Conservation (phyloP, 2,888 invertebrate genomes). For the Polydrusus tereticollis region DNA sequence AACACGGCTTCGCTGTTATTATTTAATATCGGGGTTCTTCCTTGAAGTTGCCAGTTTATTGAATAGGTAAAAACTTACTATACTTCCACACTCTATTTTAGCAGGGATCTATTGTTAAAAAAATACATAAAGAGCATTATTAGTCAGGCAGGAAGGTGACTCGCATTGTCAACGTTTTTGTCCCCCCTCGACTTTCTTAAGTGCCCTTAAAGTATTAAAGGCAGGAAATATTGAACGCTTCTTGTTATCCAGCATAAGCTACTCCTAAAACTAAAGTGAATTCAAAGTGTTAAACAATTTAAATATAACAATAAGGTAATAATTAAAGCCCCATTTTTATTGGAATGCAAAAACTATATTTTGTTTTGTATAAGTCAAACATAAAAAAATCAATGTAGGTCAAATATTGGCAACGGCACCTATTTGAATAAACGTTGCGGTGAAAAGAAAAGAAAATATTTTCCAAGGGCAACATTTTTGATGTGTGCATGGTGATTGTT, state of each 20-base stretch:
- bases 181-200: constrained; percentile 17
- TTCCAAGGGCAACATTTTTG: too few species aligned
- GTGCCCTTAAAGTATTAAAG: constrained; percentile 15
- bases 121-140: constrained; percentile 25
- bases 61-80: background rate
- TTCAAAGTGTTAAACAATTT: background rate
- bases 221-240: constrained; percentile 40
- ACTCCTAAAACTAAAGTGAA: constrained; percentile 11
- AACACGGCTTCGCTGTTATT: background rate
- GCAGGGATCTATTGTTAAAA: constrained; percentile 29
- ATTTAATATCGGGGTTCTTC: background rate
- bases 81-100: constrained; percentile 25
- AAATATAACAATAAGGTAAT: background rate
- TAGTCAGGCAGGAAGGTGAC: constrained; percentile 30
- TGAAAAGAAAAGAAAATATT: too few species aligned
- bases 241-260: constrained; percentile 29
- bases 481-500: too few species aligned
- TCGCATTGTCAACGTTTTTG: constrained; percentile 37
- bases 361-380: too few species aligned
- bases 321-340: too few species aligned
- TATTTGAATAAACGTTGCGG: too few species aligned
- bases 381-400: too few species aligned
- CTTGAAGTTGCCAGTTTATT: constrained; percentile 2
- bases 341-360: too few species aligned
- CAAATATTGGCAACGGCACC: too few species aligned